Conservation (phyloP, 1,140 invertebrate genomes). For the Saccostrea cuccullata region DNA sequence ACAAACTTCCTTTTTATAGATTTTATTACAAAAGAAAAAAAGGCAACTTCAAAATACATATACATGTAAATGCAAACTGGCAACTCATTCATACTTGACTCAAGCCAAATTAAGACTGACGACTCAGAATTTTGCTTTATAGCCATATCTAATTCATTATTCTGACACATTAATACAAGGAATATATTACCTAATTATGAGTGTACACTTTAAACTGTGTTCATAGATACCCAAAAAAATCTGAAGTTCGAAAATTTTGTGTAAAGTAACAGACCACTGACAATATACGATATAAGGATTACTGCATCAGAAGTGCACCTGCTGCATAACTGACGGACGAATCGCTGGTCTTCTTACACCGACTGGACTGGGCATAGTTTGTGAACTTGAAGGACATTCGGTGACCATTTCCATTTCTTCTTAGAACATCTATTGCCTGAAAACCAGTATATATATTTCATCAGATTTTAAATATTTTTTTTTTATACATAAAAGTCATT, state of each 20-base stretch:
- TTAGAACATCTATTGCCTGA: constrained; percentile 85
- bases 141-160: too few relatives aligned
- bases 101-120: too few relatives aligned
- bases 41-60: too few relatives aligned
- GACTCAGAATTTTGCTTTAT: too few relatives aligned
- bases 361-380: constrained; percentile 96
- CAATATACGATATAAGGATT: constrained; percentile 52
- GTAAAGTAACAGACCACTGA: not conserved
- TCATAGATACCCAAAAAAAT: not conserved
- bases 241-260: not conserved
- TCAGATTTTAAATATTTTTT: not conserved
- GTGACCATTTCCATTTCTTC: constrained; percentile 82
- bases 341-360: constrained; percentile 91
- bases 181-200: too few relatives aligned
- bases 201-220: too few relatives aligned
- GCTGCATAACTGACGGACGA: constrained; percentile 99
- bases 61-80: too few relatives aligned
- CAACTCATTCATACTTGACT: too few relatives aligned
- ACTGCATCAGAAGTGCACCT: constrained; percentile 94
- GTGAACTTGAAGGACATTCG: constrained; percentile 94
- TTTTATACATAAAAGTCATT: too few relatives aligned
- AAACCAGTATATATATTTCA: constrained; percentile 64
- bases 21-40: too few relatives aligned
- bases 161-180: too few relatives aligned
- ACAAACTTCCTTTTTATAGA: too few relatives aligned